Conservation (phyloP, 2,888 invertebrate species). For the Sclerodermus sp. region DNA sequence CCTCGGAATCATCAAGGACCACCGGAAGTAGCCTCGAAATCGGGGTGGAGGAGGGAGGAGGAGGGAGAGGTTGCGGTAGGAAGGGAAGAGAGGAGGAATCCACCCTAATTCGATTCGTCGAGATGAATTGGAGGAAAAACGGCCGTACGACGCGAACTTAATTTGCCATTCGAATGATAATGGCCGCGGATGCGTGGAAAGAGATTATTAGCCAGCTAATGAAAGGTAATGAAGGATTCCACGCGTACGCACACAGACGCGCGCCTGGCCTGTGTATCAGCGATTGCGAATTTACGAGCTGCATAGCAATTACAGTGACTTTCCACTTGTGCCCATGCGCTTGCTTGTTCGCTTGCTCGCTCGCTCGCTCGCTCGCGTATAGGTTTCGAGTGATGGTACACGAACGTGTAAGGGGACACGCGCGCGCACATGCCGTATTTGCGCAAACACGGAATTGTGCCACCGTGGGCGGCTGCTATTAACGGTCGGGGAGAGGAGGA, state of each 20-base stretch:
- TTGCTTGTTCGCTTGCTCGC: slow-evolving; percentile 1
- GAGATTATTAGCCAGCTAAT: slow-evolving; percentile 17
- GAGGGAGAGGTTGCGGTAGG: too few species aligned
- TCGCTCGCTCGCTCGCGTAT: neutral
- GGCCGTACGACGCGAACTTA: slow-evolving; percentile 17
- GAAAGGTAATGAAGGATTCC: slow-evolving; percentile 14
- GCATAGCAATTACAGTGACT: slow-evolving; percentile 17
- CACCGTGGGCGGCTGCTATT: too few species aligned
- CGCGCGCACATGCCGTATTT: neutral
- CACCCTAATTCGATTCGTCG: too few species aligned
- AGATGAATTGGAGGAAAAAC: slow-evolving; percentile 10
- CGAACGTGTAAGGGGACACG: neutral
- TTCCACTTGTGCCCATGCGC: slow-evolving; percentile 11
- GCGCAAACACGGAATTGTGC: too few species aligned
- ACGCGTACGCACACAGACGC: neutral
- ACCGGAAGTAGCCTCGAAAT: too few species aligned
- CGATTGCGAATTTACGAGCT: slow-evolving; percentile 22
- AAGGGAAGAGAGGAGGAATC: too few species aligned
- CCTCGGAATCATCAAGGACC: too few species aligned
- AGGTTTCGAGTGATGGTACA: too few species aligned
- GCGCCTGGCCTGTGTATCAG: slow-evolving; percentile 6
- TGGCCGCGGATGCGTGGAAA: slow-evolving; percentile 12
- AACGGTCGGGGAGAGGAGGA: too few species aligned
- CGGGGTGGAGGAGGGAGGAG: too few species aligned
- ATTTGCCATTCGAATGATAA: slow-evolving; percentile 6